Evolutionary conservation across 2,113 vertebrate genomes (phyloP).

Genomic region (Rhabdornis inornatus): DNA sequence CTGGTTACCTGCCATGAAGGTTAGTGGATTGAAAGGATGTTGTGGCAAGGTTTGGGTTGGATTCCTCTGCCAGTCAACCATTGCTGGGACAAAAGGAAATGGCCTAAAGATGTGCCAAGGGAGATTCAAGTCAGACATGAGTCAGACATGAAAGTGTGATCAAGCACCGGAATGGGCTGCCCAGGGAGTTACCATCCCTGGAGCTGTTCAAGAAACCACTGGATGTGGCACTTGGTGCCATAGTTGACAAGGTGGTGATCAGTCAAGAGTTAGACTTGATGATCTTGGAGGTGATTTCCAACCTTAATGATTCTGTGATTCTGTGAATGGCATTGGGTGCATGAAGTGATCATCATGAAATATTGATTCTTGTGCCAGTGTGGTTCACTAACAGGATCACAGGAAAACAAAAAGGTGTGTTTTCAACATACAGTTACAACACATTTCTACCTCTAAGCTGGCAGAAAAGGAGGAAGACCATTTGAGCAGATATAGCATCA

Average conservation of each 20-base stretch:
- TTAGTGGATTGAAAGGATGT: background rate
- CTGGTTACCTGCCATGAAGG: background rate
- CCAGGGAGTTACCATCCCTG: background rate
- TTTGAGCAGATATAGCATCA: background rate
- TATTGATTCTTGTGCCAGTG: background rate
- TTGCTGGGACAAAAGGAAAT: background rate
- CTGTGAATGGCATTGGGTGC: background rate
- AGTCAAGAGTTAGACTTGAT: background rate
- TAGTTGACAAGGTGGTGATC: background rate
- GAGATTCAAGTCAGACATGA: background rate
- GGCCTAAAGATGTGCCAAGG: background rate
- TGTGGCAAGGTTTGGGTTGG: background rate
- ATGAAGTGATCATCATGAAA: background rate
- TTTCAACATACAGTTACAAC: background rate
- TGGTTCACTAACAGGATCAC: background rate
- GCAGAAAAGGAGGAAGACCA: background rate
- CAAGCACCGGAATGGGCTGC: background rate
- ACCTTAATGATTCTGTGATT: background rate
- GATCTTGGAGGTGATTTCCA: background rate
- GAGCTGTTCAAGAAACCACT: background rate
- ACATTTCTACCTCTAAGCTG: background rate
- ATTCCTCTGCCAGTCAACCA: background rate
- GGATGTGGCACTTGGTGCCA: background rate
- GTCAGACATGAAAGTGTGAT: background rate
- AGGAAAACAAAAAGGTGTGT: fast-evolving